These are phyloP conservation scores for Zenarchopterus dispar DNA, from an alignment of 2,797 vertebrate species.

Conservation along the genomic window DNA sequence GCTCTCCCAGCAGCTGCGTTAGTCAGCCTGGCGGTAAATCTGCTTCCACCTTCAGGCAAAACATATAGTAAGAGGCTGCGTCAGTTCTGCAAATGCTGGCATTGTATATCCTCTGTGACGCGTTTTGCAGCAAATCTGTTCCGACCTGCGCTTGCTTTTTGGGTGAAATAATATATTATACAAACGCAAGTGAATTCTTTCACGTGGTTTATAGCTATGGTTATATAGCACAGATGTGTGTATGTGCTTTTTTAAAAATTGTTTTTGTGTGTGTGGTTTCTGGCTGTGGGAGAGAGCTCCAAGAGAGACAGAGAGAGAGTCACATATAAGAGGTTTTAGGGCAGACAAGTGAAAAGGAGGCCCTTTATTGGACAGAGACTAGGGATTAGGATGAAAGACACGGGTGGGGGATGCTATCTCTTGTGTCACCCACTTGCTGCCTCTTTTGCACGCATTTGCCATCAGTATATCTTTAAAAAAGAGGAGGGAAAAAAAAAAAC, in stretches of 20 bases:
- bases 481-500: constrained; percentile 10
- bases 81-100: constrained; percentile 52
- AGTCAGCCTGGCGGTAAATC: constrained; percentile 74
- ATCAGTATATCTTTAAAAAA: constrained; percentile 53
- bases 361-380: constrained; percentile 81
- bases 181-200: constrained; percentile 19
- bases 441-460: constrained; percentile 53
- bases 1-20: constrained; percentile 77
- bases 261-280: constrained; percentile 35
- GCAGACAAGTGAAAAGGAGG: constrained; percentile 80
- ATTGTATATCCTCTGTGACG: constrained; percentile 14
- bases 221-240: constrained; percentile 54
- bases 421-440: constrained; percentile 59
- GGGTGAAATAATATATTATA: constrained; percentile 21
- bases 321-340: constrained; percentile 81
- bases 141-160: constrained; percentile 45
- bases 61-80: constrained; percentile 55
- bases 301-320: constrained; percentile 69
- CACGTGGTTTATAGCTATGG: constrained; percentile 5
- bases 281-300: constrained; percentile 75
- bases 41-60: constrained; percentile 65
- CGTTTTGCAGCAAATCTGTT: constrained; percentile 40
- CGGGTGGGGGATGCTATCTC: constrained; percentile 71
- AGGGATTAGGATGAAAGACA: constrained; percentile 79
- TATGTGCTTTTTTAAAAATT: constrained; percentile 14